A percentile compares a stretch with the other conserved stretches of the same genome.
phyloP scores from a whole-genome alignment of 2,113 vertebrate genomes.

The Mormyrus iriodes region DNA sequence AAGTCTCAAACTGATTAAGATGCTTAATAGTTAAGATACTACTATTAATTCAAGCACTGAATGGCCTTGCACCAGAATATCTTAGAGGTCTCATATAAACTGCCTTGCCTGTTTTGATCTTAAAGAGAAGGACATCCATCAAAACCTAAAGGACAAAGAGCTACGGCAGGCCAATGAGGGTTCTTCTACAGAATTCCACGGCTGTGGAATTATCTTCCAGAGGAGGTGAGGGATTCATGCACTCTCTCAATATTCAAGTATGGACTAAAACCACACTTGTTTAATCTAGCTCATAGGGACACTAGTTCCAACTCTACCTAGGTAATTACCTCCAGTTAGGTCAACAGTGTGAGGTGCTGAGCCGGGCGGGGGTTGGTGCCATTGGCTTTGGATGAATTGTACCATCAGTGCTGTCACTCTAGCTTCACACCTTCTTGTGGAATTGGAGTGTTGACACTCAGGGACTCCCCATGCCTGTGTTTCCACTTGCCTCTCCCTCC shows the following conservation, averaged over 20 bases:
- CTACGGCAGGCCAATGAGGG: neutral
- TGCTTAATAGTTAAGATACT: too few relatives aligned
- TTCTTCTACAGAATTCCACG: neutral
- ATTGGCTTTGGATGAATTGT: neutral
- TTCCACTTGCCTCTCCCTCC: neutral
- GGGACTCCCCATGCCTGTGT: neutral
- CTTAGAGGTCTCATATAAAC: neutral
- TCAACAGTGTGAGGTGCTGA: neutral
- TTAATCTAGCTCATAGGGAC: neutral
- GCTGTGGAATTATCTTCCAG: neutral
- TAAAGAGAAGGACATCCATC: neutral
- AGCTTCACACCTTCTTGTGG: neutral
- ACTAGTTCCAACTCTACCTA: neutral
- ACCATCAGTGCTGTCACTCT: neutral
- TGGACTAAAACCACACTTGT: neutral
- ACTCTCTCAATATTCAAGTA: neutral
- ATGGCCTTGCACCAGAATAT: neutral
- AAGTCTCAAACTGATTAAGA: neutral
- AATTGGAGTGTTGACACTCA: neutral
- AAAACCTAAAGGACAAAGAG: neutral
- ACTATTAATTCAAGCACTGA: neutral
- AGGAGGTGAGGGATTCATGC: neutral
- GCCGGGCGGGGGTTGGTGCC: neutral
- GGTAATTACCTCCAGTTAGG: neutral
- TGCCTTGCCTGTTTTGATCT: neutral